A percentile compares a stretch with the other conserved stretches of the same genome.
Conservation (phyloP, 2,797 vertebrate species). For the Coranthus polyacanthus region DNA sequence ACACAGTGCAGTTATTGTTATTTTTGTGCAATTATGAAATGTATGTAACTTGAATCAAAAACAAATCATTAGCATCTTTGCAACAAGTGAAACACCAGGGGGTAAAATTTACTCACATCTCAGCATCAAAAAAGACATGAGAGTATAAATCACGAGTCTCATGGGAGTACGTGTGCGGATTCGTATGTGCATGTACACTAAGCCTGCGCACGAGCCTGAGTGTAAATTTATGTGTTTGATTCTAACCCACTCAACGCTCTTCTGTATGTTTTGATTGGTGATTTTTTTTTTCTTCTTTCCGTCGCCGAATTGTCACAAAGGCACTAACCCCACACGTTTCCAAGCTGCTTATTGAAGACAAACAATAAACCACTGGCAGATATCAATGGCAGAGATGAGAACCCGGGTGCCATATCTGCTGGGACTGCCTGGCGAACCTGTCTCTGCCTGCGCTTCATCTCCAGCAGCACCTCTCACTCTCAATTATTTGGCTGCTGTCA, state of each 20-base stretch:
- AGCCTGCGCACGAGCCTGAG: slow-evolving; percentile 42
- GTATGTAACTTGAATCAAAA: slow-evolving; percentile 57
- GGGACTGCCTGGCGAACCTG: slow-evolving; percentile 90
- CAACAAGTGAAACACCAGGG: slow-evolving; percentile 73
- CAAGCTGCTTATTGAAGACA: slow-evolving; percentile 87
- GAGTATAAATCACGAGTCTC: slow-evolving; percentile 64
- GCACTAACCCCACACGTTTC: slow-evolving; percentile 82
- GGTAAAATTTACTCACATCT: slow-evolving; percentile 63
- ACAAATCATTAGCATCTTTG: slow-evolving; percentile 74
- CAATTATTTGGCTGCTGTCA: slow-evolving; percentile 99
- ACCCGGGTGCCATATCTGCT: slow-evolving; percentile 88
- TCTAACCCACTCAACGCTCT: slow-evolving; percentile 64
- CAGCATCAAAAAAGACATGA: slow-evolving; percentile 69
- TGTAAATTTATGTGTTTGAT: slow-evolving; percentile 70
- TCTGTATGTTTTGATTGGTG: slow-evolving; percentile 79
- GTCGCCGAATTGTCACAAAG: slow-evolving; percentile 77
- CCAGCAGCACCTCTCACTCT: slow-evolving; percentile 98
- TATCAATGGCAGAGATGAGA: slow-evolving; percentile 91
- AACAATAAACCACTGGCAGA: slow-evolving; percentile 88
- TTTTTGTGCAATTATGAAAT: slow-evolving; percentile 62
- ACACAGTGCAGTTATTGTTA: slow-evolving; percentile 18
- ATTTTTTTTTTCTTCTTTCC: slow-evolving; percentile 37
- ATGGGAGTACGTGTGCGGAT: slow-evolving; percentile 57
- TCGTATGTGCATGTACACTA: slow-evolving; percentile 56
- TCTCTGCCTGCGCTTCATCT: slow-evolving; percentile 91